phyloP scores from a whole-genome alignment of 2,113 vertebrate genomes.

The Tretioscincus oriximinensis region DNA sequence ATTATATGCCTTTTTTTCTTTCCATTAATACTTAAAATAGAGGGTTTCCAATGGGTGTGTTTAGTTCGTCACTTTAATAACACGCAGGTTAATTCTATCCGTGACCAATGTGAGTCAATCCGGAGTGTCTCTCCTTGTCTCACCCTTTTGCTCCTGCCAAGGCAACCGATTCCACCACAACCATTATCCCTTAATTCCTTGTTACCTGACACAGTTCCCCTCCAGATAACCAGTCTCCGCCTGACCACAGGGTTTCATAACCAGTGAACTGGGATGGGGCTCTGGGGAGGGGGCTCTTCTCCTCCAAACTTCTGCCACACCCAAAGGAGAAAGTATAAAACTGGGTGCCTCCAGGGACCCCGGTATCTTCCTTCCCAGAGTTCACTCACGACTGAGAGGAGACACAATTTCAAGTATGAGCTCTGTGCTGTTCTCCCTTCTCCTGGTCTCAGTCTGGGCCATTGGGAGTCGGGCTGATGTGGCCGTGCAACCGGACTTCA shows the following conservation, averaged over 20 bases:
- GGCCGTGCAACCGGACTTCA: not conserved
- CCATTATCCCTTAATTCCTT: not conserved
- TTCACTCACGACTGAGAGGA: not conserved
- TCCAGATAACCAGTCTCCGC: too few species aligned
- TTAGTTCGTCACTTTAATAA: too few species aligned
- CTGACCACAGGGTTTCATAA: not conserved
- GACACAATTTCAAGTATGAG: not conserved
- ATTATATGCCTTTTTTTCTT: too few species aligned
- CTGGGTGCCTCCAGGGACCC: not conserved
- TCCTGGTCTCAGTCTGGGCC: not conserved
- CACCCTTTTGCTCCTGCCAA: not conserved
- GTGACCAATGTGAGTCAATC: too few species aligned
- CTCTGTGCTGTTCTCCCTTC: not conserved
- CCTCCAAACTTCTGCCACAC: not conserved
- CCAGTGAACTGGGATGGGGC: not conserved
- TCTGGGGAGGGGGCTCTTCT: not conserved
- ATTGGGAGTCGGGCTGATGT: not conserved
- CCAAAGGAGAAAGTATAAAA: not conserved
- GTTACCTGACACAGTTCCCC: not conserved
- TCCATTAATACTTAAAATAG: too few species aligned
- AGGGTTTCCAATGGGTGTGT: too few species aligned
- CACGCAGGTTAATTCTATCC: too few species aligned
- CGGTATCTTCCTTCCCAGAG: too few species aligned
- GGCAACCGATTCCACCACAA: not conserved
- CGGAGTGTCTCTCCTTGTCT: too few species aligned